Base-by-base conservation (phyloP, 2,888 invertebrate genomes). In the Saturnia japonica region DNA sequence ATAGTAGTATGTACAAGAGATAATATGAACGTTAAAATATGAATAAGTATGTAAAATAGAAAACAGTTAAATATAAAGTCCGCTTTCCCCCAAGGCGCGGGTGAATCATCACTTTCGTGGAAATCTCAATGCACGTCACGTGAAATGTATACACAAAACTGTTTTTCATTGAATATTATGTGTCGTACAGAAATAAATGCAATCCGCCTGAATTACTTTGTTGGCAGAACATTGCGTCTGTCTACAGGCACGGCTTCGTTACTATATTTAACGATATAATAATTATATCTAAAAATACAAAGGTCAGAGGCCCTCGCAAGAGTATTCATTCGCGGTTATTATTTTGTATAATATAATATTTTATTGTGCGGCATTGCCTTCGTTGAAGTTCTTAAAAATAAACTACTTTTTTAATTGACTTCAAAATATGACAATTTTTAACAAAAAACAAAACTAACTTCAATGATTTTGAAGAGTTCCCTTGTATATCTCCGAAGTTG, bases 141-240 rank as follows among this genome's bases (percentile, higher is more conserved):
- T 73, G 72, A 74, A 73, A 72, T 74, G 77, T 74, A 75, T 73
- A 72, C 70, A 72, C 34, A 68, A 72, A 68, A 12, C 25, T 28
- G 28, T 71, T 73, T 75, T 76, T 76, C 72, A 75, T 77, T 74
- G 74, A 77, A 73, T 75, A 75, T 43, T 73, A 34, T 64, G 40
- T 64, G n/a, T 69, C 66, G 68, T 70, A 71, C 68, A 71, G 74
- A 75, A 76, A 74, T 73, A 74, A 74, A 75, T 60, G 19, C 67
- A 73, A 68, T 40, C 68, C 64, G 64, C 12, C 40, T 40, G 40
- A 64, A 57, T 57, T 68, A 57, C 64, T 8, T 34, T n/a, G 64
- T 64, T 40, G 64, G 19, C 64, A 40, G 64, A 40, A 40, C 64
- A 14, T 28, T 64, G 34, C 64, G 40, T 34, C 9, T n/a, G n/a